phyloP scores from a whole-genome alignment of 2,113 vertebrate genomes.

The Carettochelys insculpta region DNA sequence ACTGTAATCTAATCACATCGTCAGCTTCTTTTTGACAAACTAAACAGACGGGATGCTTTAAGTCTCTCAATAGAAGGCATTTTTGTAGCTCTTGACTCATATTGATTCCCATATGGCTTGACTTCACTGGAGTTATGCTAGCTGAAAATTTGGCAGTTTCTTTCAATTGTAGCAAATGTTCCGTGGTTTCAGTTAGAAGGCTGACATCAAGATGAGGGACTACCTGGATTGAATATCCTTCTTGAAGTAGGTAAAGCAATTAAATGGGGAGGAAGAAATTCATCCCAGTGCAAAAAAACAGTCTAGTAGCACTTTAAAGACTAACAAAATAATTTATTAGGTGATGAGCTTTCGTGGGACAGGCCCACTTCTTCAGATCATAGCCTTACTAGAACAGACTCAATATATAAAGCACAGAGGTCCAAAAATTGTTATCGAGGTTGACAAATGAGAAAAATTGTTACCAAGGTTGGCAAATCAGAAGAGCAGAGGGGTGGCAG shows the following conservation, averaged over 20 bases:
- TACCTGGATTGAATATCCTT: constrained; percentile 60
- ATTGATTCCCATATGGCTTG: constrained; percentile 62
- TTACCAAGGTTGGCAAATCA: too few relatives aligned
- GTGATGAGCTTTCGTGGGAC: too few relatives aligned
- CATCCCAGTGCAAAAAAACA: too few relatives aligned
- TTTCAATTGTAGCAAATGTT: constrained; percentile 64
- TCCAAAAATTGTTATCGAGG: too few relatives aligned
- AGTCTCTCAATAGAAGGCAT: constrained; percentile 26
- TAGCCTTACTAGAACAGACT: too few relatives aligned
- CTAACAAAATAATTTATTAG: too few relatives aligned
- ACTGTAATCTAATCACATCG: constrained; percentile 25
- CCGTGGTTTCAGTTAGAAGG: constrained; percentile 58
- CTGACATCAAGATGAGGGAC: constrained; percentile 55
- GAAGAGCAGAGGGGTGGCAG: too few relatives aligned
- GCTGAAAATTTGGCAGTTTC: constrained; percentile 64
- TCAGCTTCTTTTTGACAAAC: constrained; percentile 51
- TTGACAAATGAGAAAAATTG: too few relatives aligned
- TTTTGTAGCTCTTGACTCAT: constrained; percentile 27
- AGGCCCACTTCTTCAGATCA: too few relatives aligned
- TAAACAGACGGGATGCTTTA: constrained; percentile 34
- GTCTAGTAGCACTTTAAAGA: too few relatives aligned
- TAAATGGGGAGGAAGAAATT: constrained; percentile 52
- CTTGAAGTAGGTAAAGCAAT: constrained; percentile 49
- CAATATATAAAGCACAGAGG: too few relatives aligned
- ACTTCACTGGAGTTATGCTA: constrained; percentile 62